Base-by-base conservation (phyloP, 1,140 invertebrate genomes). In the Diachasma alloeum region DNA sequence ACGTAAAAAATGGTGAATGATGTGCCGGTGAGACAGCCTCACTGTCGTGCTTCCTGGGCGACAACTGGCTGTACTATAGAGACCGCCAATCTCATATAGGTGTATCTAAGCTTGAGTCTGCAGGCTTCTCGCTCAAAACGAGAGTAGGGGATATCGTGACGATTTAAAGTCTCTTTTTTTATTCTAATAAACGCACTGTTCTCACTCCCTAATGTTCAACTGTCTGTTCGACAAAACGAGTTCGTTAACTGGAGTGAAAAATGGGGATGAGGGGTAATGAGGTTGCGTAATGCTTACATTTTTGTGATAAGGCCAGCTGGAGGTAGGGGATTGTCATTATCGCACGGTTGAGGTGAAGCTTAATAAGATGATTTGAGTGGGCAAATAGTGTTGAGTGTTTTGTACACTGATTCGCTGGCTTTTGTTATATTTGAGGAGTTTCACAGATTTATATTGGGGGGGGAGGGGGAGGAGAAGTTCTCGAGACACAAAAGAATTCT, bases 31-130 rank as follows among this genome's bases (percentile, higher is more conserved):
- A 48, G 6, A 31, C 31, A 31, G 75, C 76, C 78, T 76, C 78
- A 76, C 76, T 81, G 83, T 81, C 76, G 77, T 82, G 80, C 82
- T 84, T 84, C 81, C 81, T 81, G 83, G 75, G 48, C 81, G 80
- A 83, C 81, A 83, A 87, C 85, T 87, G 86, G 81, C 80, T 83
- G 70, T 79, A 75, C 79, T 84, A 83, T 83, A 83, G 81, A 82
- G 77, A 72, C 71, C 79, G 77, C 75, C 81, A 83, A 83, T 87
- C 84, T 85, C 82, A 82, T 83, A 84, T 84, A 87, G 81, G 81
- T 22, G 53, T 83, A 82, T 82, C 82, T 31, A 6, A 31, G 31
- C 31, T 31, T 81, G 79, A 63, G 79, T 80, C 78, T 77, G 81
- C 80, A 78, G 79, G 63, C 79, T 75, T 77, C 48, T 76, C 75